Percentiles rank a stretch among this genome's conserved stretches.
Conservation (phyloP, 2,113 vertebrate species). For the Vidua macroura region DNA sequence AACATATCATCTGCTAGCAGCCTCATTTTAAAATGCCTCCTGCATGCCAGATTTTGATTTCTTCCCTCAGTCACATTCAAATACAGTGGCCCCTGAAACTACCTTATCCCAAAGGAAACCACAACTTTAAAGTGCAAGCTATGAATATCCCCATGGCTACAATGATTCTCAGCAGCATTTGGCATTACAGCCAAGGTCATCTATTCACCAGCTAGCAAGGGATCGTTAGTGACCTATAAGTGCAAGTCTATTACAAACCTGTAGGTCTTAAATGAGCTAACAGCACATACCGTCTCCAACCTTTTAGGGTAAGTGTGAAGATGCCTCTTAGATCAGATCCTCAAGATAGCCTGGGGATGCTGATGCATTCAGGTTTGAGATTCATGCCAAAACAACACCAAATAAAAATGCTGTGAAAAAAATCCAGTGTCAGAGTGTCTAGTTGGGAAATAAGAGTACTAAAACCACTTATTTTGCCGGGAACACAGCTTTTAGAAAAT, state of each 20-base stretch:
- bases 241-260: constrained; percentile 30
- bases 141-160: neutral
- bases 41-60: neutral
- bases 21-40: neutral
- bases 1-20: neutral
- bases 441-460: neutral
- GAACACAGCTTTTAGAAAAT: neutral
- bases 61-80: neutral
- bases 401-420: constrained; percentile 13
- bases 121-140: neutral
- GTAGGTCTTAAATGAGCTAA: constrained; percentile 27
- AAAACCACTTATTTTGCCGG: neutral
- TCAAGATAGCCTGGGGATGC: constrained; percentile 47
- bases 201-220: neutral
- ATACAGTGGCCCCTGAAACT: neutral
- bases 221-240: constrained; percentile 14
- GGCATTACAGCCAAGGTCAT: constrained; percentile 24
- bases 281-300: constrained; percentile 21
- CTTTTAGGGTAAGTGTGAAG: constrained; percentile 56
- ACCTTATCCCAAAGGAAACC: neutral
- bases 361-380: constrained; percentile 19
- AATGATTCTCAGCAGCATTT: neutral
- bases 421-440: neutral
- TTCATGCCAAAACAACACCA: constrained; percentile 18
- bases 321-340: constrained; percentile 61